Conservation (phyloP, 2,113 vertebrate species). For the Tor tambroides region DNA sequence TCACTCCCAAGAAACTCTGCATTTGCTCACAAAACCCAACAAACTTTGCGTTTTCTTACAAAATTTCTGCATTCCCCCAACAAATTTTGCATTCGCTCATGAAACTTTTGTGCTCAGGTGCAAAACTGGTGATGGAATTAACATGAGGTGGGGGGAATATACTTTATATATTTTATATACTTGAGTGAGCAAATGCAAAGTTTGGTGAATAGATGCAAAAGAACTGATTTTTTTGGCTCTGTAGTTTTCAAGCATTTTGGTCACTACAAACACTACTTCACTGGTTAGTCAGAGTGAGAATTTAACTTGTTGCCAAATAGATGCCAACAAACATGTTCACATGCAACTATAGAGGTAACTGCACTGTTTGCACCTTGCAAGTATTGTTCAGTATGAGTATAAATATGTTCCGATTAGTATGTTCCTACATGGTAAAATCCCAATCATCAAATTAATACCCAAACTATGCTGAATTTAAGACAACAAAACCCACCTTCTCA, state of each 20-base stretch:
- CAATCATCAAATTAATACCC: background rate
- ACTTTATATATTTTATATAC: too few relatives aligned
- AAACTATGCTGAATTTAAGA: background rate
- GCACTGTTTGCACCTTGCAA: background rate
- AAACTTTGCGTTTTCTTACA: background rate
- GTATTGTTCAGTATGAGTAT: background rate
- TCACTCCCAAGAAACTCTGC: background rate
- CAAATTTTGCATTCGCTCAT: background rate
- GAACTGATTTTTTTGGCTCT: too few relatives aligned
- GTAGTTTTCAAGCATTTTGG: too few relatives aligned
- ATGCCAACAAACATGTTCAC: too few relatives aligned
- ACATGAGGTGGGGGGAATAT: background rate
- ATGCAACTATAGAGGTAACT: background rate
- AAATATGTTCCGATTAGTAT: background rate
- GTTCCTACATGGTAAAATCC: too few relatives aligned
- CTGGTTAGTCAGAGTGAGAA: too few relatives aligned
- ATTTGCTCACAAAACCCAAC: too few relatives aligned
- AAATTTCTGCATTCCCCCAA: background rate
- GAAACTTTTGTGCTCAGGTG: background rate
- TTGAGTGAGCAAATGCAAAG: too few relatives aligned
- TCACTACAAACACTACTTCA: too few relatives aligned
- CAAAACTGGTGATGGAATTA: background rate
- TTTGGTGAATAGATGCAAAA: background rate
- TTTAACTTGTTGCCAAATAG: too few relatives aligned
- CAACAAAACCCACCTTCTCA: background rate